phyloP scores from a whole-genome alignment of 2,113 vertebrate genomes.

The Coptodon rendalli region DNA sequence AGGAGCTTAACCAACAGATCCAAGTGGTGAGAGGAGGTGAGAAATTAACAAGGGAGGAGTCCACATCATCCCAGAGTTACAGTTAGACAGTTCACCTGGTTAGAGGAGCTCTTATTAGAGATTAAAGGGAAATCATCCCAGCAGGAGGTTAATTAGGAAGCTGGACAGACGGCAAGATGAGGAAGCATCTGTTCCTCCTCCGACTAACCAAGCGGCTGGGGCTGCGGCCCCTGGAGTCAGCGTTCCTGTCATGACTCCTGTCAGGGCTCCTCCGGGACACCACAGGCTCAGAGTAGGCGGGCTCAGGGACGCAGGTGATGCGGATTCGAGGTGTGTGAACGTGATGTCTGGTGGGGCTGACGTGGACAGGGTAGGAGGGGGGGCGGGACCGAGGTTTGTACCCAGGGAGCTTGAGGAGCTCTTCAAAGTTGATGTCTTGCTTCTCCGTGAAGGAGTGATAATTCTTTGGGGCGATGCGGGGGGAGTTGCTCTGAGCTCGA shows the following conservation, averaged over 20 bases:
- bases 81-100: background rate
- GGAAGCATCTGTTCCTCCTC: background rate
- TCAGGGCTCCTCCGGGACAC: background rate
- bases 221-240: constrained; percentile 60
- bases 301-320: constrained; percentile 52
- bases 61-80: background rate
- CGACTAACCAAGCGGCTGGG: constrained; percentile 60
- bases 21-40: background rate
- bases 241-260: background rate
- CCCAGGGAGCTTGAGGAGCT: constrained; percentile 49
- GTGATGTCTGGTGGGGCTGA: constrained; percentile 37
- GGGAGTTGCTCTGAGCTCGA: constrained; percentile 75
- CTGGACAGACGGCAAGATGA: background rate
- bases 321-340: constrained; percentile 55
- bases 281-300: background rate
- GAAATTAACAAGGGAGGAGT: background rate
- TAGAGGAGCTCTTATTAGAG: background rate
- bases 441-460: constrained; percentile 58
- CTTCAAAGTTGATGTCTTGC: constrained; percentile 32
- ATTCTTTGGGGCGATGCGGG: constrained; percentile 72
- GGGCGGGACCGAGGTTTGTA: constrained; percentile 45
- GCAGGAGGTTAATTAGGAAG: background rate
- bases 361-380: constrained; percentile 63
- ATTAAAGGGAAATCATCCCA: background rate
- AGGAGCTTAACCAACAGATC: background rate